Base-by-base conservation (phyloP, 2,888 invertebrate genomes). In the Boloria selene region DNA sequence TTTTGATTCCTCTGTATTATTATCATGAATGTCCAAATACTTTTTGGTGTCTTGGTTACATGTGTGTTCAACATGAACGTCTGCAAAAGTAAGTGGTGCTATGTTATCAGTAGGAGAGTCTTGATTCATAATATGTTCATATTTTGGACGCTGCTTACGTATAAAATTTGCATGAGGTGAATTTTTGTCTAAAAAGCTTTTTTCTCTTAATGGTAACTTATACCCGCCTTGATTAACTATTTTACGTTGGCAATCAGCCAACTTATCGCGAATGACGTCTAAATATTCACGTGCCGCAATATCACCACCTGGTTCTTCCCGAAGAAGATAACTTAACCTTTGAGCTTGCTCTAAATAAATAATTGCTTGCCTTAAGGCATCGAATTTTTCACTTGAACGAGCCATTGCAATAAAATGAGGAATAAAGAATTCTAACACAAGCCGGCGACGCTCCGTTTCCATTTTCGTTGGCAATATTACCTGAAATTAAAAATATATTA, bases 381-480 rank as follows among this genome's bases (percentile, higher is more conserved):
- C 93, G 69, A 95, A 94, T 69, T 93, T 92, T 16, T 94, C 93
- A 70, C 95, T 94, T 58, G 93, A 93, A 61, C 94, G 92, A 0
- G 95, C 94, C 93, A 96, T 95, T 61, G 94, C 93, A 45, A 96
- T 93, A 74, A 96, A 95, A 76, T 96, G 96, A 17, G 94, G 90
- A 58, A 96, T 94, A 74, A 97, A 95, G 76, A 95, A 94, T 77
- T 95, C 94, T 0, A 96, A 82, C 1, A 96, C 88, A 63, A 93
- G 83, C n/a, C 94, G 91, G 55, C 94, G 90, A 59, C 95, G 93
- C 68, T 94, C 89, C 2, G 92, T 79, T 64, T 95, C 94, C 80
- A 96, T 82, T 77, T 86, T 88, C 10, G 79, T 58, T 31, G 90
- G 90, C 67, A 92, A 65, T 68, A 86, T 85, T 67, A 85, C 81